Conservation (phyloP, 2,113 vertebrate species). For the Sitta europaea region DNA sequence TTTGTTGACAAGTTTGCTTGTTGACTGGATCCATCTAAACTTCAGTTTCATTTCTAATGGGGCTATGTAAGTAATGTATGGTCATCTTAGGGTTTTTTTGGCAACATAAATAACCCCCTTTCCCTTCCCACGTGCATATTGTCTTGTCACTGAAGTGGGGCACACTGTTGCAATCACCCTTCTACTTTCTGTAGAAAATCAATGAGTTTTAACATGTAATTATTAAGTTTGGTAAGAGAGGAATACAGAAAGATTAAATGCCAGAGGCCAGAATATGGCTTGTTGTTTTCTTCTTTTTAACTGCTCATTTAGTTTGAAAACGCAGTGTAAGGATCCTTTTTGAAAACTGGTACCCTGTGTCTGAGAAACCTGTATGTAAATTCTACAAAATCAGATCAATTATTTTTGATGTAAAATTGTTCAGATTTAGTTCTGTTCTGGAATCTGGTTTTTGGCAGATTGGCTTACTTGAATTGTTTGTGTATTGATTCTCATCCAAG, state of each 20-base stretch:
- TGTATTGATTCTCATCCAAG: background rate
- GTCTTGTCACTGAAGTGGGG: background rate
- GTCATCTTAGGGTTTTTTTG: background rate
- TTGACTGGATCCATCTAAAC: background rate
- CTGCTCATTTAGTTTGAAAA: background rate
- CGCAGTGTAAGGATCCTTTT: background rate
- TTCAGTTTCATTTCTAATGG: background rate
- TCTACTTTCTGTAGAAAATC: background rate
- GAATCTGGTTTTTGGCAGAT: background rate
- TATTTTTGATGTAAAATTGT: background rate
- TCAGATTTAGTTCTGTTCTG: background rate
- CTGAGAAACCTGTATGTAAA: background rate
- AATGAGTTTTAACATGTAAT: background rate
- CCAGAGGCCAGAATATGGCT: background rate
- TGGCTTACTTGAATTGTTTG: background rate
- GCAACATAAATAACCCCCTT: background rate
- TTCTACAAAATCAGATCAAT: background rate
- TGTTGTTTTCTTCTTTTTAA: background rate
- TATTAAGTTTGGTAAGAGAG: background rate
- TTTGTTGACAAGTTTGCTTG: background rate
- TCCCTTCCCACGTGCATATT: background rate
- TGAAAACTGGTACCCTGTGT: background rate
- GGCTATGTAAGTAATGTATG: accelerated
- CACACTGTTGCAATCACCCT: background rate
- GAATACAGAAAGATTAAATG: background rate